Evolutionary conservation across 2,113 vertebrate species (phyloP).

Genomic region (Noturus placidus): DNA sequence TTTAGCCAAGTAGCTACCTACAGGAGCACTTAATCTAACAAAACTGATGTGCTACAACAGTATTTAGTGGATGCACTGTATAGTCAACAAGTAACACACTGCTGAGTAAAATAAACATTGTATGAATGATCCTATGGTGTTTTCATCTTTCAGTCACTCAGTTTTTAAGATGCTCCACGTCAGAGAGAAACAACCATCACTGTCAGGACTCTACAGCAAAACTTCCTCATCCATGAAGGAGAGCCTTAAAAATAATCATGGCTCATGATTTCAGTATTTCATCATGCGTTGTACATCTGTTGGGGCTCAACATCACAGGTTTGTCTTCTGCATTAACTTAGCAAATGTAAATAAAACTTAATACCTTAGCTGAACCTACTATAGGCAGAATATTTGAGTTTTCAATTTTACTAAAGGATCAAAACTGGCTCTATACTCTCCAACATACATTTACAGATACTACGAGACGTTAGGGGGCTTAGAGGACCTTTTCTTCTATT

Average conservation of each 20-base stretch:
- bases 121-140: neutral
- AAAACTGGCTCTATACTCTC: neutral
- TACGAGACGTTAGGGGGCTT: neutral
- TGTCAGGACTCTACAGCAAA: neutral
- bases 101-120: neutral
- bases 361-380: neutral
- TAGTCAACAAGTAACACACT: neutral
- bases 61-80: neutral
- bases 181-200: neutral
- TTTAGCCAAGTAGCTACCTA: neutral
- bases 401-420: neutral
- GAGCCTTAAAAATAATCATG: constrained; percentile 13
- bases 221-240: constrained; percentile 17
- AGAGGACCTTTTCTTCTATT: neutral
- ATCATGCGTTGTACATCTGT: neutral
- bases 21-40: neutral
- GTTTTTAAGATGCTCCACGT: neutral
- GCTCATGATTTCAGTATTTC: neutral
- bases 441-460: neutral
- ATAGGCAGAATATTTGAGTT: neutral
- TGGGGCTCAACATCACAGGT: neutral
- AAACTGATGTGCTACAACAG: neutral
- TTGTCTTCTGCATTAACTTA: neutral
- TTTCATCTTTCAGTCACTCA: neutral
- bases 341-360: neutral